Evolutionary conservation across 1,140 invertebrate species (phyloP).

Genomic region (Teleopsis dalmanni): DNA sequence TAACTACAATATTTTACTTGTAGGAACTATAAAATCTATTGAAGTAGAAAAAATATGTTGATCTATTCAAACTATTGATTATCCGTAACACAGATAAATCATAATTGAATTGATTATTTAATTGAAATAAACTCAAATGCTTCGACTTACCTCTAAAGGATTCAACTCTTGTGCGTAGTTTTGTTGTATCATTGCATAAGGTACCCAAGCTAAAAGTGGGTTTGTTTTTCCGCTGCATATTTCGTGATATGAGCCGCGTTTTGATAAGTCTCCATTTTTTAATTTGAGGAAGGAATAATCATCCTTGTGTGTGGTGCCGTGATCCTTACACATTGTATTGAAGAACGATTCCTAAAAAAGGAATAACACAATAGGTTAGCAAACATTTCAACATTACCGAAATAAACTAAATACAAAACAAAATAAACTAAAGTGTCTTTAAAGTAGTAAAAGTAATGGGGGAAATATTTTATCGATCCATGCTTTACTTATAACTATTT

Average conservation of each 20-base stretch:
- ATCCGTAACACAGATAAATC: neutral
- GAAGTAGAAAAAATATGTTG: too few species aligned
- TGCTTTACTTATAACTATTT: too few species aligned
- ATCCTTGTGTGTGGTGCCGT: slow-evolving; percentile 28
- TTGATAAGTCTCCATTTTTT: slow-evolving; percentile 29
- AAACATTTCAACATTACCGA: neutral
- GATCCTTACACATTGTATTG: slow-evolving; percentile 32
- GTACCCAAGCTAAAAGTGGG: slow-evolving; percentile 33
- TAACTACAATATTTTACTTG: too few species aligned
- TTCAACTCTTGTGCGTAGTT: slow-evolving; percentile 29
- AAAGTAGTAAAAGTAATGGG: too few species aligned
- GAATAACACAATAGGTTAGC: neutral
- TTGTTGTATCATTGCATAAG: slow-evolving; percentile 25
- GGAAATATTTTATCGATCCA: too few species aligned
- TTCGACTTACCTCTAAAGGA: slow-evolving; percentile 24
- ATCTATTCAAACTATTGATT: too few species aligned
- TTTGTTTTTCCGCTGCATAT: slow-evolving; percentile 19
- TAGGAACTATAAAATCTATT: too few species aligned
- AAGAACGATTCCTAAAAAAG: slow-evolving; percentile 24
- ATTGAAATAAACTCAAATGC: too few species aligned
- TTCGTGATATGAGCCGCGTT: slow-evolving; percentile 23
- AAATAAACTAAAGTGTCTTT: neutral
- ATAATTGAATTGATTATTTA: neutral
- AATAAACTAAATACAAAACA: neutral
- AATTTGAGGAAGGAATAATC: slow-evolving; percentile 28